A percentile compares a stretch with the other conserved stretches of the same genome.
phyloP scores from a whole-genome alignment of 1,140 invertebrate genomes.

The Meloidogyne exigua region DNA sequence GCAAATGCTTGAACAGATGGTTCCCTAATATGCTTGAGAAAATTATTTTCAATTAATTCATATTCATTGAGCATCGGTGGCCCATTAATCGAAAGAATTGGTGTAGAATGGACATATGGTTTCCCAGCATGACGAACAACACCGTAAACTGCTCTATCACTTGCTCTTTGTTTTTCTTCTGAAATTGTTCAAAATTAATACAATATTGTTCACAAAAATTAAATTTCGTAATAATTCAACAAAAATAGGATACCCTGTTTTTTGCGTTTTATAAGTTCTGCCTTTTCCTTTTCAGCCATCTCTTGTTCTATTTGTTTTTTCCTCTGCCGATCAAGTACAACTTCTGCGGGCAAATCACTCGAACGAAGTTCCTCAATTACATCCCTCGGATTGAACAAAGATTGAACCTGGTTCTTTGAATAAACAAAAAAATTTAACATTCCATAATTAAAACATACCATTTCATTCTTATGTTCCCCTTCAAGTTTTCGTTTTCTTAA shows the following conservation, averaged over 20 bases:
- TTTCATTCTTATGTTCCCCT: slow-evolving; percentile 68
- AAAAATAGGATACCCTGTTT: slow-evolving; percentile 25
- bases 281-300: slow-evolving; percentile 48
- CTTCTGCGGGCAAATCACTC: slow-evolving; percentile 68
- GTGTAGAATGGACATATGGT: slow-evolving; percentile 71
- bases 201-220: too few relatives aligned
- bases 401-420: not conserved
- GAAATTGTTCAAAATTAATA: slow-evolving; percentile 27
- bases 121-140: slow-evolving; percentile 36
- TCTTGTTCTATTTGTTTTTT: slow-evolving; percentile 72
- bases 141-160: slow-evolving; percentile 60
- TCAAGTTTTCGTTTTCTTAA: slow-evolving; percentile 46
- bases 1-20: slow-evolving; percentile 67
- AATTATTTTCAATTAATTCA: slow-evolving; percentile 73
- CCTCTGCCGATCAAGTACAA: slow-evolving; percentile 82
- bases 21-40: slow-evolving; percentile 73
- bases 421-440: slow-evolving; percentile 18
- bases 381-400: slow-evolving; percentile 37
- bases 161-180: slow-evolving; percentile 60
- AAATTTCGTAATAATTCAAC: not conserved
- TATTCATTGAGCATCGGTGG: slow-evolving; percentile 72
- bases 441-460: not conserved
- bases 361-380: slow-evolving; percentile 59
- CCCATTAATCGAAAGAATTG: slow-evolving; percentile 70
- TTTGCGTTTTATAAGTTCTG: slow-evolving; percentile 55